Conservation (phyloP, 2,888 invertebrate species). For the Heliconius sara region DNA sequence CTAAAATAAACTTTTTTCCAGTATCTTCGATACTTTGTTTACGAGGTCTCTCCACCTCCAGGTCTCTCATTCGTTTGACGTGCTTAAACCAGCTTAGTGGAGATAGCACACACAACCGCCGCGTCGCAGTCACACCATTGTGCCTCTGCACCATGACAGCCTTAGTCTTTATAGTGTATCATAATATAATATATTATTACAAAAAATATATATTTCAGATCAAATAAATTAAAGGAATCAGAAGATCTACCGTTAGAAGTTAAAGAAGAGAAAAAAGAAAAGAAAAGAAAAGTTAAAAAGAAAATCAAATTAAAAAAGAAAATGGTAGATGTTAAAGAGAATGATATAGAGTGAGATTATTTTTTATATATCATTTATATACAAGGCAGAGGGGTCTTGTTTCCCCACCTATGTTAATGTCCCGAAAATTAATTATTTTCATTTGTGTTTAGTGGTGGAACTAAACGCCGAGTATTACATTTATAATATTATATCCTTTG, state of each 20-base stretch:
- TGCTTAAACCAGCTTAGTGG: too few species aligned
- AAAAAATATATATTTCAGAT: constrained; percentile 32
- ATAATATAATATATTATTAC: constrained; percentile 5
- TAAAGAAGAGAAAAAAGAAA: constrained; percentile 55
- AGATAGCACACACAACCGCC: too few species aligned
- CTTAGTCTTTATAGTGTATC: not conserved
- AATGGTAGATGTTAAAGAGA: constrained; percentile 24
- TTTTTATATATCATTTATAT: not conserved
- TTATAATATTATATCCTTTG: not conserved
- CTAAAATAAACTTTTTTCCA: too few species aligned
- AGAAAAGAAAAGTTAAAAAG: constrained; percentile 55
- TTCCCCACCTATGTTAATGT: too few species aligned
- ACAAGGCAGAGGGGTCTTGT: too few species aligned
- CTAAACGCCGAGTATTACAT: not conserved
- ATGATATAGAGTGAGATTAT: constrained; percentile 37
- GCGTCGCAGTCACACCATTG: too few species aligned
- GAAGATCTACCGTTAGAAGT: constrained; percentile 23
- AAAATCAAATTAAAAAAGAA: constrained; percentile 48
- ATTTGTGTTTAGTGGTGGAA: not conserved
- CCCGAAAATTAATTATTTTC: too few species aligned
- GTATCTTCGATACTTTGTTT: too few species aligned
- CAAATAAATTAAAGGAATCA: constrained; percentile 46
- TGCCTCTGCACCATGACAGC: too few species aligned
- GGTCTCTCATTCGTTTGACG: too few species aligned
- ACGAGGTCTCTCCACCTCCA: too few species aligned